A percentile compares a stretch with the other conserved stretches of the same genome.
phyloP scores from a whole-genome alignment of 2,113 vertebrate genomes.

The Litocranius walleri region DNA sequence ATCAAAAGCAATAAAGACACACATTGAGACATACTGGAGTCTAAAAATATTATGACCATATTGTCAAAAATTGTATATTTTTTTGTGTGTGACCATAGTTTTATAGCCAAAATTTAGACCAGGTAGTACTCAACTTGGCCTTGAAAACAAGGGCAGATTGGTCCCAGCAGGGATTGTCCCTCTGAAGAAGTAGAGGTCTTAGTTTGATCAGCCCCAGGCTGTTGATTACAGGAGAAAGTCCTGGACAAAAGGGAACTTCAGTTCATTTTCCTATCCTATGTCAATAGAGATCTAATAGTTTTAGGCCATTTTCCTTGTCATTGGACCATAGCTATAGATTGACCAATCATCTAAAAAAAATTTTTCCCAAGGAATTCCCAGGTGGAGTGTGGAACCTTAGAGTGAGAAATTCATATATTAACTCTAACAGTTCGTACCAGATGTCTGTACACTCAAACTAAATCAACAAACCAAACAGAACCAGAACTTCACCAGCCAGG shows the following conservation, averaged over 20 bases:
- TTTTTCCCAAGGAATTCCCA: neutral
- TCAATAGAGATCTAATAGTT: neutral
- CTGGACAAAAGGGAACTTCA: neutral
- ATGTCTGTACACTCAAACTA: neutral
- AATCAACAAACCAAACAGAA: neutral
- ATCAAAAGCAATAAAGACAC: neutral
- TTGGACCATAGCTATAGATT: neutral
- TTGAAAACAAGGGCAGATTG: neutral
- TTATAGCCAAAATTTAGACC: neutral
- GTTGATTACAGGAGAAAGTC: neutral
- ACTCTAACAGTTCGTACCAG: neutral
- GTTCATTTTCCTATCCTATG: neutral
- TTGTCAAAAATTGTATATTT: neutral
- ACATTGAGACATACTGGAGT: neutral
- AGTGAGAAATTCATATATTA: neutral
- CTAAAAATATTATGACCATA: neutral
- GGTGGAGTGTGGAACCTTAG: neutral
- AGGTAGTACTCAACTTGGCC: neutral
- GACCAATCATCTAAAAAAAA: neutral
- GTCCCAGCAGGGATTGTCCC: neutral
- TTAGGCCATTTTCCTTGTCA: neutral
- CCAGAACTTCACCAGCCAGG: neutral
- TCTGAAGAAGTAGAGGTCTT: neutral
- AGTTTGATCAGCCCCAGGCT: neutral
- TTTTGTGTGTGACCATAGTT: neutral